Conservation (phyloP, 1,140 invertebrate species). For the Campodea augens region DNA sequence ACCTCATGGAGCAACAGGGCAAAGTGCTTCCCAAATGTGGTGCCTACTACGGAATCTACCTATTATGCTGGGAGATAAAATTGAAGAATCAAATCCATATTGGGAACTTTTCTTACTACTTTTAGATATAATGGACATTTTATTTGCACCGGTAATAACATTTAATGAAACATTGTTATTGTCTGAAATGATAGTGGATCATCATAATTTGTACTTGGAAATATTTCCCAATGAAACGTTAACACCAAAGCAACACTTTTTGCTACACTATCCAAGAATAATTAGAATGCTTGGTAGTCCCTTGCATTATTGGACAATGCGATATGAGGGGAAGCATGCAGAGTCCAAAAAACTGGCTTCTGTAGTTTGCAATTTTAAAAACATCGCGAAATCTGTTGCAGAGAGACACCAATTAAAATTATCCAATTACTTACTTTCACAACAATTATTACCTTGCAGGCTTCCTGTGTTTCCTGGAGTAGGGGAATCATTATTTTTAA, state of each 20-base stretch:
- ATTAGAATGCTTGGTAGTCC: not conserved
- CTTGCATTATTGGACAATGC: not conserved
- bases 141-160: not conserved
- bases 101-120: not conserved
- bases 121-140: not conserved
- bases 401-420: not conserved
- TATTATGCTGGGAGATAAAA: not conserved
- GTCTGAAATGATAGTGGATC: not conserved
- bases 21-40: conserved; percentile 4
- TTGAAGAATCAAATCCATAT: not conserved
- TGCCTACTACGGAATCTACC: not conserved
- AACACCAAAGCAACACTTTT: not conserved
- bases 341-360: not conserved
- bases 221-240: not conserved
- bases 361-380: not conserved
- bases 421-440: not conserved
- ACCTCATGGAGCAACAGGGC: not conserved
- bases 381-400: not conserved
- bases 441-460: not conserved
- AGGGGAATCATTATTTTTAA: too few species aligned
- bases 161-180: not conserved
- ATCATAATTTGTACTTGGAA: not conserved
- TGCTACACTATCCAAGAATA: not conserved
- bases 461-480: too few species aligned
- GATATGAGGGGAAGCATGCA: not conserved